Base-by-base conservation (phyloP, 2,888 invertebrate species). In the Epicampocera succincta region DNA sequence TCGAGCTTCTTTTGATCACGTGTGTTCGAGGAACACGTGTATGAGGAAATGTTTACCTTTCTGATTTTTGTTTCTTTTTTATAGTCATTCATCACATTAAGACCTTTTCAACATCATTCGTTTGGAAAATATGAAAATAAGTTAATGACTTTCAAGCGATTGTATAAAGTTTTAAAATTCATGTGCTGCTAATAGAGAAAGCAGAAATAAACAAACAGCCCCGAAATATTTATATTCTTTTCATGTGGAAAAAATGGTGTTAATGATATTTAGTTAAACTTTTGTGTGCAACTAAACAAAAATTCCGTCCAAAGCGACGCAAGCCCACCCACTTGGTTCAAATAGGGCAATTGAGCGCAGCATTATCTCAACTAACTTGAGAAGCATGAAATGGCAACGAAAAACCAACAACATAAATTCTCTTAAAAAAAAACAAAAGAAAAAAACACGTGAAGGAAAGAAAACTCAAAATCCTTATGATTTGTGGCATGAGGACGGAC, bases 321-420 rank as follows among this genome's bases (percentile, higher is more conserved):
- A 17, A 72, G 73, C 68, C 80, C 80, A 80, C 80, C 80, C 80
- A 80, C 80, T 80, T 74, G 40, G 69, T 25, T 46, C 13, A 29
- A 58, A 48, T 48, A 13, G 56, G 25, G 38, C 73, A 65, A 58
- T 38, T 56, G 48, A 58, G 5, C 33, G 73, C 25, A 58, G 56
- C 63, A 38, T 48, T 8, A 54, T 21, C 61, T 33, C 19, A 56
- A 63, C 69, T 33, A 54, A 58, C 50, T 68, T 48, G 54, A 68
- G 61, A 52, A 19, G 52, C 60, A 42, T 52, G 17, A 68, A 72
- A 54, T 61, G 44, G 33, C 72, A 73, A 38, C 44, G 11, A 58
- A 40, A 42, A 61, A 29, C n/a, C 52, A 76, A 63, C 58, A 61
- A 54, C 48, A 21, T 48, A 9, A 29, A 61, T 42, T 46, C 29